Evolutionary conservation across 2,797 vertebrate species (phyloP), one percentile per base, ranked within the genome.

Genomic region (Avahi laniger): DNA sequence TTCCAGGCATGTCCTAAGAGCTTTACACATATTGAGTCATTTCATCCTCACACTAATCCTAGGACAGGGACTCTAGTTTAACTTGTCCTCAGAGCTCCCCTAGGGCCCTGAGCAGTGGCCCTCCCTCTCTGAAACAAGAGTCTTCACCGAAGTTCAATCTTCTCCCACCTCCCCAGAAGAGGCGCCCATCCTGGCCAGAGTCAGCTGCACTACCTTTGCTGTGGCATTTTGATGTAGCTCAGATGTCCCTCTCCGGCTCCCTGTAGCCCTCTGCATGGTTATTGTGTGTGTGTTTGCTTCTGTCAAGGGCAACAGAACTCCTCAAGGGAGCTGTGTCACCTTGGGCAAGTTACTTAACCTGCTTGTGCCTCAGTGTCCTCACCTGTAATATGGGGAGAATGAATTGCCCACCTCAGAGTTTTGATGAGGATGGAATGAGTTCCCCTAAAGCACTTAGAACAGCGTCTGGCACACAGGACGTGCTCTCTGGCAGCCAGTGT

Each of bases 141-240:
- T 85, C 63, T 26, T 43, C 43, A 50, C 22, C 48, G 17, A 43
- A 63, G 54, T 26, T 35, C 38, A n/a, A 38, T 38, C n/a, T 79
- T 72, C 38, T 69, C 48, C 35, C 1, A 7, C 80, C 35, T 92
- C 38, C 30, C 30, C 18, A 43, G 69, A 84, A 67, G 26, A 70
- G 41, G 52, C 28, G 28, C 24, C n/a, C 28, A 15, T 20, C n/a
- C 67, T 43, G 24, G 73, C n/a, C 79, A 63, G n/a, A 89, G 50
- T 28, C 9, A 41, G 24, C 14, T 30, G 14, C 0, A 0, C 41
- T 33, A 3, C 1, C 1, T 46, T 57, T 18, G 24, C 46, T 48
- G 24, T 46, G 61, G 15, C 33, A 14, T 46, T 48, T 41, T n/a
- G 46, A 38, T 1, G 5, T 28, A 22, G 65, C 81, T 52, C 69